Evolutionary conservation across 2,888 invertebrate species (phyloP), one percentile per base, ranked within the genome.

Genomic region (Ferdinandea cuprea): DNA sequence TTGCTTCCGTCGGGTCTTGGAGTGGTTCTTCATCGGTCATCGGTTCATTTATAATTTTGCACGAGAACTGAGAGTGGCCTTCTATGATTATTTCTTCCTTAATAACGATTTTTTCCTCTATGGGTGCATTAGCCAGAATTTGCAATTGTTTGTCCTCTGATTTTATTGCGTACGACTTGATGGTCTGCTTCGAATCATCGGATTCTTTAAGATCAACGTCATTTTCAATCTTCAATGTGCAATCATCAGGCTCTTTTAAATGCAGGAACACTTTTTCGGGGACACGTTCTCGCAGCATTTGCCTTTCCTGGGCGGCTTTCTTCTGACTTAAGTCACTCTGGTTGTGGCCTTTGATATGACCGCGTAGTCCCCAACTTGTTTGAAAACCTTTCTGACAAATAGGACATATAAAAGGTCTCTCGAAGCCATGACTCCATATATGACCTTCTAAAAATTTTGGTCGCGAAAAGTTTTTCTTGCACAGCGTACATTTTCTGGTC

Each of bases 31-130:
- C 37, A 8, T 69, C 58, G 25, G 37, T 48, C 2, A 58, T 15
- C 0, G 69, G 58, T 69, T 69, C 69, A 30, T 69, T 69, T 5
- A 13, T 19, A 2, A 58, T 32, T 0, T 17, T 17, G n/a, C 11
- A 9, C 9, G 13, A 4, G n/a, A 40, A n/a, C 15, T 42, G 30
- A 8, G 4, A n/a, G n/a, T n/a, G 0, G 0, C 5, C 46, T 1
- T 9, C 9, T 1, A 19, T n/a, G n/a, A 3, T 8, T n/a, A 6
- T 15, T 7, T 68, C 54, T 21, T 68, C 37, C 11, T 68, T 68
- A 2, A 68, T n/a, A n/a, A n/a, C n/a, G n/a, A n/a, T n/a, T n/a
- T n/a, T n/a, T n/a, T n/a, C n/a, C 25, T 25, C 25, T 2, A 25
- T 5, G 25, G 25, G 25, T 25, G 5, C 3, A 3, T 25, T 5